Base-by-base conservation (phyloP, 2,888 invertebrate species). In the Brenthis ino region DNA sequence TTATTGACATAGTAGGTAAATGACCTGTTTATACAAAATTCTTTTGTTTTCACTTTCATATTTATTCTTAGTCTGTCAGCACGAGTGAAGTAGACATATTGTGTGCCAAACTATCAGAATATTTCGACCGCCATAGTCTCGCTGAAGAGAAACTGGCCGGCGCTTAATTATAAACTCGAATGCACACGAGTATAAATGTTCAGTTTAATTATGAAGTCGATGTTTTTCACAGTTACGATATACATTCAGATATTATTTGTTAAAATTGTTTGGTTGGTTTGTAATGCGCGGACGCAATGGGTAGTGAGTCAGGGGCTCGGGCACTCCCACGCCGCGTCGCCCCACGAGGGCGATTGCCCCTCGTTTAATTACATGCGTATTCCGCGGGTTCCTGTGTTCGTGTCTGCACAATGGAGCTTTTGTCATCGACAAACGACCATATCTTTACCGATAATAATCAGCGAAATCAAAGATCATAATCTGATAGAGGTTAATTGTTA, bases 291-390 rank as follows among this genome's bases (percentile, higher is more conserved):
- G 53, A 57, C 71, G 71, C 71, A 64, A 33, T 48, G 57, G 65
- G 20, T 68, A 24, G 71, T 76, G 73, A 76, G 70, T 75, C 74
- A 77, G 68, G 47, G 55, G 57, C 47, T 63, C 20, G 63, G 74
- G 63, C 73, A 72, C 74, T 77, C 76, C 77, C 77, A 77, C 77
- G 76, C 76, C 68, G 67, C 66, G 64, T 67, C 67, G 65, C 67
- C 67, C 60, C 61, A 65, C 64, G 65, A 75, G 76, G 75, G 74
- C 76, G 75, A 74, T 71, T 70, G 68, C 73, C 72, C 71, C 72
- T 67, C 73, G 65, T 70, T 67, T 75, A 73, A 74, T 73, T 74
- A 73, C 72, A 70, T 58, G 71, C 72, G 67, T 71, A 70, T 69
- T 70, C 70, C 70, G 70, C 72, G 69, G 67, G 68, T 60, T 56